phyloP scores from a whole-genome alignment of 2,797 vertebrate species.

The Epinephelus malabaricus region DNA sequence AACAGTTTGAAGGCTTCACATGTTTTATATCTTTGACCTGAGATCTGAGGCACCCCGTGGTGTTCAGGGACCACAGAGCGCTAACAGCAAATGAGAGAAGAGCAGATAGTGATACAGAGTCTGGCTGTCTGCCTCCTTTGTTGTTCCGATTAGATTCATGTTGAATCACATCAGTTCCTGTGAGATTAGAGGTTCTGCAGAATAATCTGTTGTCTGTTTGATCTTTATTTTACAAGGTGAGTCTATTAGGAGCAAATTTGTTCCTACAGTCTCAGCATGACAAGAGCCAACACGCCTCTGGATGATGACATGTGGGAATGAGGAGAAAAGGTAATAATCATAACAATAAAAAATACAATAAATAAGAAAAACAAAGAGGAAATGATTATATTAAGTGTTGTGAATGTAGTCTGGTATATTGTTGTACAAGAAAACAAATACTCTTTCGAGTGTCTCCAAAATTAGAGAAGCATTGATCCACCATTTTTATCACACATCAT shows the following conservation, averaged over 20 bases:
- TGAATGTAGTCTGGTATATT: neutral
- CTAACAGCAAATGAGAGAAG: neutral
- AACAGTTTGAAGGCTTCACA: neutral
- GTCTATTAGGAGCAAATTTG: slow-evolving; percentile 14
- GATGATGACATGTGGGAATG: neutral
- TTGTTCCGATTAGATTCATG: slow-evolving; percentile 8
- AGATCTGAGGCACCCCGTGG: neutral
- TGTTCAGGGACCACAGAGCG: neutral
- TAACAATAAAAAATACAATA: neutral
- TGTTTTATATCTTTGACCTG: neutral
- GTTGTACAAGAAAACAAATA: no score
- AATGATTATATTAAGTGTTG: neutral
- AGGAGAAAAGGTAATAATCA: neutral
- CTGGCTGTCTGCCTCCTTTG: neutral
- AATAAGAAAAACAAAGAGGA: neutral
- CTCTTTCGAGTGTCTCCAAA: no score
- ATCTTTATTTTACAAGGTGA: slow-evolving; percentile 7
- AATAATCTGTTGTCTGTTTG: neutral
- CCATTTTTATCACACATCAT: no score
- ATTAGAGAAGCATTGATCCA: no score
- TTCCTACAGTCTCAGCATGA: neutral
- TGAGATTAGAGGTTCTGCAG: slow-evolving; percentile 4
- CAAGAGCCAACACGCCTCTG: neutral
- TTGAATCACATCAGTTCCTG: slow-evolving; percentile 8
- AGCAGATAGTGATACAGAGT: neutral